Conservation (phyloP, 2,797 vertebrate species). For the Amniataba percoides region DNA sequence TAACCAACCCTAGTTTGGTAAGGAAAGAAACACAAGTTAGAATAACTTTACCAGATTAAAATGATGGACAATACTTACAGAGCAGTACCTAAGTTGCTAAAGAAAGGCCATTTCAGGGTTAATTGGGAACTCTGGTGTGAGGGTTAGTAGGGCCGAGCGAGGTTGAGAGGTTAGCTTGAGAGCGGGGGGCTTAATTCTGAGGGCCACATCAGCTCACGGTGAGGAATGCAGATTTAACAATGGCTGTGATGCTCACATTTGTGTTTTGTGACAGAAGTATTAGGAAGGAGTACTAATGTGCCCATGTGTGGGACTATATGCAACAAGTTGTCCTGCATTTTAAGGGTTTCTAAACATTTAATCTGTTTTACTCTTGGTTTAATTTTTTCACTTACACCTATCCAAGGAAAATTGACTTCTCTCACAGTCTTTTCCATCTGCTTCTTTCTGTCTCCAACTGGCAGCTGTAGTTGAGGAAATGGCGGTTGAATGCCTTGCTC, state of each 20-base stretch:
- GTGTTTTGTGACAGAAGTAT: slow-evolving; percentile 14
- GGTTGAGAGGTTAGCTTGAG: slow-evolving; percentile 27
- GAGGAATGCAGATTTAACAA: slow-evolving; percentile 25
- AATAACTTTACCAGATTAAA: neutral
- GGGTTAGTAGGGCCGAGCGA: neutral
- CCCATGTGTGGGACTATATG: neutral
- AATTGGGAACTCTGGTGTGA: slow-evolving; percentile 24
- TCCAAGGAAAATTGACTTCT: neutral
- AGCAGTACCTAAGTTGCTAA: neutral
- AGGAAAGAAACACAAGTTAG: no score
- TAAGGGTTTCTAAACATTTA: neutral
- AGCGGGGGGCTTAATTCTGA: neutral
- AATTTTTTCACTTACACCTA: neutral
- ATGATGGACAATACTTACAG: neutral
- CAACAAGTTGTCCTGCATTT: neutral
- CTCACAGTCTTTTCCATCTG: neutral
- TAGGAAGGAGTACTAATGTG: neutral
- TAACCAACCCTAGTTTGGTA: neutral
- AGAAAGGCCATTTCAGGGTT: slow-evolving; percentile 34
- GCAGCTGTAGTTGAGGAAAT: neutral
- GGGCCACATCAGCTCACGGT: slow-evolving; percentile 26
- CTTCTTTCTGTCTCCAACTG: slow-evolving; percentile 1
- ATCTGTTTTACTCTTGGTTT: neutral
- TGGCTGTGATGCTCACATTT: neutral
- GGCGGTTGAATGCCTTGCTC: neutral